Evolutionary conservation across 1,140 invertebrate species (phyloP).

Genomic region (Rhyzopertha dominica): DNA sequence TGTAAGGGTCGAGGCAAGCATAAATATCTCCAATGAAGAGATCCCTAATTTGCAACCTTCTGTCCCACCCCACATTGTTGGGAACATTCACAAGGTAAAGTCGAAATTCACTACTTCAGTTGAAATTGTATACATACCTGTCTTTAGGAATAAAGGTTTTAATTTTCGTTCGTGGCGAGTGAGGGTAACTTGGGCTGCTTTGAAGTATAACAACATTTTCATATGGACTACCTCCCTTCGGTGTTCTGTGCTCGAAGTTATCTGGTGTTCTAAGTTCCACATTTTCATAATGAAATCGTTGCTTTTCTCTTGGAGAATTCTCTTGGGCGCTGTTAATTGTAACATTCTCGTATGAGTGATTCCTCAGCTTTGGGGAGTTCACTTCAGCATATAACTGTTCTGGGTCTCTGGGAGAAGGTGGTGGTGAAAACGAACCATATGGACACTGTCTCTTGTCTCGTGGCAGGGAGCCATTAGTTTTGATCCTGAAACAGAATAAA

Average conservation of each 20-base stretch:
- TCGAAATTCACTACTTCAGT: too few relatives aligned
- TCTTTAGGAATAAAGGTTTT: constrained; percentile 50
- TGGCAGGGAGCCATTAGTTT: constrained; percentile 82
- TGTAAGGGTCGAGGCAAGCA: too few relatives aligned
- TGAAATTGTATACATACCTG: constrained; percentile 34
- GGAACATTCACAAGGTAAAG: too few relatives aligned
- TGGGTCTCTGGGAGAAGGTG: constrained; percentile 31
- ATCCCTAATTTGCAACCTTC: too few relatives aligned
- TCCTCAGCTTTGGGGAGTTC: constrained; percentile 14
- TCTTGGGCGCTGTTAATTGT: constrained; percentile 10
- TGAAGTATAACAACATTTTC: constrained; percentile 49
- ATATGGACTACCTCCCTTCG: constrained; percentile 50
- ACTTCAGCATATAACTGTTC: constrained; percentile 18
- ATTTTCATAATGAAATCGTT: constrained; percentile 46
- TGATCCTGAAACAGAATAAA: constrained; percentile 58
- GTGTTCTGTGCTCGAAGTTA: constrained; percentile 31
- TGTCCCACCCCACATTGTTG: too few relatives aligned
- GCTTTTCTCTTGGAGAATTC: constrained; percentile 7
- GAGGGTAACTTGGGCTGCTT: constrained; percentile 46
- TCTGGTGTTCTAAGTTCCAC: constrained; percentile 36
- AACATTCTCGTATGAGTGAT: constrained; percentile 37
- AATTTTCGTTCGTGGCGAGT: constrained; percentile 59
- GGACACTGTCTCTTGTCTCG: constrained; percentile 61
- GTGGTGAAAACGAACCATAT: constrained; percentile 29
- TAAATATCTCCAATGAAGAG: too few relatives aligned